Conservation (phyloP, 2,888 invertebrate genomes). For the Pherbina coryleti region DNA sequence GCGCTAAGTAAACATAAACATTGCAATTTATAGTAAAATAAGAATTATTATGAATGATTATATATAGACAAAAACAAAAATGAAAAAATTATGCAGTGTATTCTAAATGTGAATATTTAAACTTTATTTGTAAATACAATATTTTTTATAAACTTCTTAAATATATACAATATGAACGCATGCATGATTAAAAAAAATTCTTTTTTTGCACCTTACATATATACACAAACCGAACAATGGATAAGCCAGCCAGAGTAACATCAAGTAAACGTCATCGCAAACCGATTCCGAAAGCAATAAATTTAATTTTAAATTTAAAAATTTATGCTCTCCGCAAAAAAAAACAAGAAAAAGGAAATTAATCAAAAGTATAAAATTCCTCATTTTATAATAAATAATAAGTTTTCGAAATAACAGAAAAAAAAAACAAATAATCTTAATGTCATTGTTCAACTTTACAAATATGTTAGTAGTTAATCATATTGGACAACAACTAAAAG, state of each 20-base stretch:
- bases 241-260: constrained; percentile 28
- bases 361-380: not conserved
- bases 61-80: not conserved
- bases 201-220: constrained; percentile 41
- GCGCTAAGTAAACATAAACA: not conserved
- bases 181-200: not conserved
- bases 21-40: constrained; percentile 5
- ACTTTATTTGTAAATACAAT: constrained; percentile 31
- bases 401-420: not conserved
- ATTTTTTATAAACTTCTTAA: not conserved
- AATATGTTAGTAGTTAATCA: not conserved
- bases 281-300: constrained; percentile 60
- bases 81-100: not conserved
- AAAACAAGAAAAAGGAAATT: not conserved
- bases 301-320: constrained; percentile 28
- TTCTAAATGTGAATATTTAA: constrained; percentile 14
- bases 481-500: not conserved
- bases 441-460: constrained; percentile 12
- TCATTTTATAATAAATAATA: constrained; percentile 6
- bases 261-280: constrained; percentile 56
- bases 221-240: constrained; percentile 40
- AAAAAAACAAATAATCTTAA: not conserved
- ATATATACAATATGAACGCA: not conserved
- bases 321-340: not conserved
- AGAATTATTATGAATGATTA: not conserved